Evolutionary conservation across 2,797 vertebrate species (phyloP).

Genomic region (Coracias cyanogaster): DNA sequence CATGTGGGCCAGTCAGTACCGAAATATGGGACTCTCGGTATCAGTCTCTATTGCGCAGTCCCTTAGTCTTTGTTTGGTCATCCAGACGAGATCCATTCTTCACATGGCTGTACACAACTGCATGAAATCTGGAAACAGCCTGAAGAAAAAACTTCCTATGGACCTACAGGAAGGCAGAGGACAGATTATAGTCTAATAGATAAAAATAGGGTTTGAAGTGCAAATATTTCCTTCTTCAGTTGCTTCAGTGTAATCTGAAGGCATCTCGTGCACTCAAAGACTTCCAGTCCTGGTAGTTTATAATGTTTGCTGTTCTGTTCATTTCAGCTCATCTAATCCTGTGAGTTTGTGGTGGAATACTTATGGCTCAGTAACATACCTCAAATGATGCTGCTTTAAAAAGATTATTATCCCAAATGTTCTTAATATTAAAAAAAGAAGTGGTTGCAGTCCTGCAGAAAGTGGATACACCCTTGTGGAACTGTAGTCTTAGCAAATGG

Average conservation of each 20-base stretch:
- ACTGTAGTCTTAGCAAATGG: not conserved
- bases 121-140: not conserved
- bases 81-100: not conserved
- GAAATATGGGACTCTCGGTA: rapidly evolving
- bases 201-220: not conserved
- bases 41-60: not conserved
- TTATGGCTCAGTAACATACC: not conserved
- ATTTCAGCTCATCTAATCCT: not conserved
- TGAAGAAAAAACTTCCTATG: not conserved
- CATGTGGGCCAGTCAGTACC: not conserved
- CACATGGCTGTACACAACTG: not conserved
- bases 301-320: not conserved
- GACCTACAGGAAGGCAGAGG: not conserved
- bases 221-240: not conserved
- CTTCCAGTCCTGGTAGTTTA: not conserved
- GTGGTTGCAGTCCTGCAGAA: not conserved
- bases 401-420: not conserved
- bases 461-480: not conserved
- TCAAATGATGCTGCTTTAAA: not conserved
- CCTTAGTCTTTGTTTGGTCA: not conserved
- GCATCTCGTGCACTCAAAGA: not conserved
- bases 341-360: not conserved
- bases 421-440: not conserved
- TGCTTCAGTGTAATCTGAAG: not conserved
- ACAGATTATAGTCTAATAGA: not conserved